phyloP scores from a whole-genome alignment of 2,888 invertebrate species.

The Drosophila cracens region DNA sequence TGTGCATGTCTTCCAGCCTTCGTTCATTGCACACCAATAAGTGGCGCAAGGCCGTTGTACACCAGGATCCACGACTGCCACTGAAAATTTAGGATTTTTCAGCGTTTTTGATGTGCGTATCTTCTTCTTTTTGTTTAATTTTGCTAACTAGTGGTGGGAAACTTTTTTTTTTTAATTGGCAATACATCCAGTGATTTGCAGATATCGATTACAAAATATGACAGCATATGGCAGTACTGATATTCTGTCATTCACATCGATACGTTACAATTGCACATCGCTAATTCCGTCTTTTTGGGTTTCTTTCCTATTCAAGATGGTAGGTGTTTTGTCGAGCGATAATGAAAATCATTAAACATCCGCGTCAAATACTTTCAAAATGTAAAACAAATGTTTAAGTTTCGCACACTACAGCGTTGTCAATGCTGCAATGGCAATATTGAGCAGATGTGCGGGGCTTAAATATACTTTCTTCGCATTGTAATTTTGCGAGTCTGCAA shows the following conservation, averaged over 20 bases:
- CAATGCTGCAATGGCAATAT: conserved; percentile 30
- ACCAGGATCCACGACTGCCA: conserved; percentile 20
- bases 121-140: conserved; percentile 52
- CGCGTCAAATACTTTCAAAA: conserved; percentile 33
- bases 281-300: conserved; percentile 64
- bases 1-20: conserved; percentile 48
- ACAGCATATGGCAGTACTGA: conserved; percentile 24
- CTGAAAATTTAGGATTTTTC: conserved; percentile 39
- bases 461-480: conserved; percentile 28
- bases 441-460: conserved; percentile 23
- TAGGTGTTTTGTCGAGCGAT: conserved; percentile 49
- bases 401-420: conserved; percentile 1
- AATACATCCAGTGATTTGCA: conserved; percentile 11
- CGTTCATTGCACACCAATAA: conserved; percentile 42
- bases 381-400: conserved; percentile 24
- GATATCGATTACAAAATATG: conserved; percentile 29
- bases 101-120: conserved; percentile 30
- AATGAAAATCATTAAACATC: conserved; percentile 60
- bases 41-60: conserved; percentile 43
- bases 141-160: conserved; percentile 49
- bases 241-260: conserved; percentile 36
- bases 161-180: background rate
- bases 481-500: conserved; percentile 6
- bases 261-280: conserved; percentile 36
- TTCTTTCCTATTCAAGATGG: conserved; percentile 68